A percentile compares a stretch with the other conserved stretches of the same genome.
Conservation (phyloP, 1,140 invertebrate species). For the Kradibia gibbosae region DNA sequence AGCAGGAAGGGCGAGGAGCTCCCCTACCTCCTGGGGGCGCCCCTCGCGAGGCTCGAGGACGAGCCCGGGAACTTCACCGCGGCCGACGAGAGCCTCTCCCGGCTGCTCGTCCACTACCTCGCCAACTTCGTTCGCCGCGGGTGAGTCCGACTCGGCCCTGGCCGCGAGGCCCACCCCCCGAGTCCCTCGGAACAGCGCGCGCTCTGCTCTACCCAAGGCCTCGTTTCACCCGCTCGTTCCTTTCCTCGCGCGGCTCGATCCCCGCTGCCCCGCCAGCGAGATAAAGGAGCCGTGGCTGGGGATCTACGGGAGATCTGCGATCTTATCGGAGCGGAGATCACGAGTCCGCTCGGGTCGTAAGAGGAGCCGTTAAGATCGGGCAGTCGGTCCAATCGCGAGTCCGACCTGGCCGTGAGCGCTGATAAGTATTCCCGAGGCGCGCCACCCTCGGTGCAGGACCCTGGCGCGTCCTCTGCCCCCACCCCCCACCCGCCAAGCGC, state of each 20-base stretch:
- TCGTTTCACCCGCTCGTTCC: too few species aligned
- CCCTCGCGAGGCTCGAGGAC: constrained; percentile 79
- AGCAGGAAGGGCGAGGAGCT: constrained; percentile 93
- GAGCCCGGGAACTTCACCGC: constrained; percentile 78
- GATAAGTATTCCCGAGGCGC: too few species aligned
- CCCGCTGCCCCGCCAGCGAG: too few species aligned
- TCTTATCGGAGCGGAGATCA: background rate
- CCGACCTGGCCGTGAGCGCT: too few species aligned
- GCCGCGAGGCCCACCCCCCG: background rate
- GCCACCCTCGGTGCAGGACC: too few species aligned
- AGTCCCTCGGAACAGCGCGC: background rate
- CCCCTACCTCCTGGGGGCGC: constrained; percentile 93
- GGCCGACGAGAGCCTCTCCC: constrained; percentile 81
- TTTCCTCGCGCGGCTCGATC: too few species aligned
- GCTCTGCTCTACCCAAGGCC: too few species aligned
- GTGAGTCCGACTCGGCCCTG: constrained; percentile 78
- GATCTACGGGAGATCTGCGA: background rate
- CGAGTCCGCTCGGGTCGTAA: background rate
- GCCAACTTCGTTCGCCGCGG: constrained; percentile 87
- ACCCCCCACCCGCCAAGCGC: too few species aligned
- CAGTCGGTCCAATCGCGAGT: too few species aligned
- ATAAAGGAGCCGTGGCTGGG: too few species aligned
- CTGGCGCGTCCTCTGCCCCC: too few species aligned
- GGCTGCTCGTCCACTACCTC: constrained; percentile 84
- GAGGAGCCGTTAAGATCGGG: background rate